Evolutionary conservation across 2,113 vertebrate species (phyloP), one percentile per base, ranked within the genome.

Genomic region (Leucoraja erinaceus): DNA sequence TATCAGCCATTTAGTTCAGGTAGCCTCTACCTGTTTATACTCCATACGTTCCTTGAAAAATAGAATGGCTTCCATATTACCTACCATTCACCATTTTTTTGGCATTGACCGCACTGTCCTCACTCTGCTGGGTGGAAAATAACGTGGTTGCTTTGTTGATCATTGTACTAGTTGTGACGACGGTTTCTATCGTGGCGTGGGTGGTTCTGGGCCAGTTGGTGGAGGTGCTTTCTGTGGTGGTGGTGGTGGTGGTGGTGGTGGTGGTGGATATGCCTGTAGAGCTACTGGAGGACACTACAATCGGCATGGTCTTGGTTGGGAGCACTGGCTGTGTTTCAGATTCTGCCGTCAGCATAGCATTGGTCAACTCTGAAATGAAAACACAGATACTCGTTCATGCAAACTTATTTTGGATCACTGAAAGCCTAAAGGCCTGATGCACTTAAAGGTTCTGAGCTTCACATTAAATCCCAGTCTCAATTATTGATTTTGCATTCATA

Each of bases 41-140:
- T 86, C 28, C 3, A 22, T 22, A 9, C 20, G 12, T 20, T 72
- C 66, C 7, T 86, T 28, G 61, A 66, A 31, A 66, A 6, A 70
- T 11, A 38, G 28, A 63, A 7, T 63, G n/a, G 28, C 10, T 8
- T 2, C 22, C 14, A 91, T 72, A 72, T 38, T 8, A 91, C 90
- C 18, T 68, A 91, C 88, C 88, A 72, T 91, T 10, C 88, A 91
- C 88, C n/a, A 47, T 70, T 18, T 91, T 22, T 91, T 91, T 91
- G 90, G 38, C 70, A 72, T 14, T 91, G 90, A 22, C 20, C 10
- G 3, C 25, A 91, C 28, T 28, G 66, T 28, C 33, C 20, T 47
- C 68, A 25, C 22, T 25, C 38, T 47, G 90, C 9, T 91, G 66
- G 18, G 70, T 33, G 25, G 66, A 72, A 54, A 28, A 28, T 25